Evolutionary conservation across 2,113 vertebrate genomes (phyloP), one percentile per base, ranked within the genome.

Genomic region (Stomatorhinus ivindoensis): DNA sequence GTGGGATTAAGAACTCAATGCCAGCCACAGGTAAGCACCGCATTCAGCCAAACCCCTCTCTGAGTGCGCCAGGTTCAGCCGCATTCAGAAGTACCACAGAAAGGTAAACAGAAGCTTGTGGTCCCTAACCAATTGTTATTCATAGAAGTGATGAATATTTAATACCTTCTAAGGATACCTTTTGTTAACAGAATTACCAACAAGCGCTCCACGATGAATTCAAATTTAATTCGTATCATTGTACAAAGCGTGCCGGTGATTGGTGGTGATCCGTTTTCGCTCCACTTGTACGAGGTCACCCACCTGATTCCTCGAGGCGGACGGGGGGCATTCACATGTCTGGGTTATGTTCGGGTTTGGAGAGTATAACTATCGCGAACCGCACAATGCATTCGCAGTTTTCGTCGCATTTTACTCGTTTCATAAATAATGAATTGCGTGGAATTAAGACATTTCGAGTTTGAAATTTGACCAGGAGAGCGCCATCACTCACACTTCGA

Each of bases 151-250:
- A 93, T 95, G 92, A 94, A 95, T 94, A 94, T 94, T 95, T 94
- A 92, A 95, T 94, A 92, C 93, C 89, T 93, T 95, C 94, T 95
- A 94, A 95, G 93, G 93, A 94, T 94, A 94, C 94, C 93, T 94
- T 94, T 95, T 96, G 95, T 96, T 95, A 95, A 96, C 95, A 95
- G 95, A 96, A 96, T 95, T 95, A 95, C 93, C 92, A 93, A 95
- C 95, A 96, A 93, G 94, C 93, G 91, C 92, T 61, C 94, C 94
- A 91, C 94, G 92, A 95, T 94, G 94, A 95, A 95, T 95, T 95
- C 92, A 94, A 91, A 94, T 95, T 93, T 86, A 90, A 90, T 91
- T 92, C 91, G 27, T 51, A 90, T 44, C 55, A 82, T 83, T 73
- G 44, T 46, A 47, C 24, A 48, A 55, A 21, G 50, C 42, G 87